Conservation (phyloP, 2,113 vertebrate genomes). For the Pterophyllum scalare region DNA sequence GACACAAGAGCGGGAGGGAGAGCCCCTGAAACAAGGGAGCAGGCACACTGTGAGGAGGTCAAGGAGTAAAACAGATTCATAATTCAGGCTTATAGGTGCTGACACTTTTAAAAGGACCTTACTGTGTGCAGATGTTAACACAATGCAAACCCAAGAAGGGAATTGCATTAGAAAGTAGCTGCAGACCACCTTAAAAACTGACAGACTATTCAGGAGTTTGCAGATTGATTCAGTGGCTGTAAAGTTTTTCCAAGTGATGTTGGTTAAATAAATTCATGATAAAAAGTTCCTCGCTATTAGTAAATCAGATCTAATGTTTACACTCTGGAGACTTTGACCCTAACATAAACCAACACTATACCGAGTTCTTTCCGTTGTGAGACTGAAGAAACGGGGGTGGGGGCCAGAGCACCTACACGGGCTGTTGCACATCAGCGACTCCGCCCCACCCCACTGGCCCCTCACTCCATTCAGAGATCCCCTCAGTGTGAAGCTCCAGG, state of each 20-base stretch:
- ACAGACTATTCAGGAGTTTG: background rate
- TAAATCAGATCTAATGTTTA: background rate
- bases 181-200: background rate
- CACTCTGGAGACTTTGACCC: background rate
- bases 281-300: background rate
- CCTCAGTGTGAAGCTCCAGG: background rate
- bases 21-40: background rate
- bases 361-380: background rate
- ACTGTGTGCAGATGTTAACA: background rate
- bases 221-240: background rate
- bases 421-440: slow-evolving; percentile 37
- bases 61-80: background rate
- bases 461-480: slow-evolving; percentile 5
- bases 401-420: slow-evolving; percentile 17
- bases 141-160: background rate
- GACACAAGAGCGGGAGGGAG: background rate
- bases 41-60: background rate
- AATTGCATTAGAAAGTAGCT: background rate
- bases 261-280: background rate
- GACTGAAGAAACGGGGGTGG: background rate
- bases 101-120: slow-evolving; percentile 3
- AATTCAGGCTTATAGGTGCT: background rate
- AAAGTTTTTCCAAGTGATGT: background rate
- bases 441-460: slow-evolving; percentile 10
- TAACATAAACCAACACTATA: background rate